Evolutionary conservation across 2,888 invertebrate genomes (phyloP).

Genomic region (Eristalis intricaria): DNA sequence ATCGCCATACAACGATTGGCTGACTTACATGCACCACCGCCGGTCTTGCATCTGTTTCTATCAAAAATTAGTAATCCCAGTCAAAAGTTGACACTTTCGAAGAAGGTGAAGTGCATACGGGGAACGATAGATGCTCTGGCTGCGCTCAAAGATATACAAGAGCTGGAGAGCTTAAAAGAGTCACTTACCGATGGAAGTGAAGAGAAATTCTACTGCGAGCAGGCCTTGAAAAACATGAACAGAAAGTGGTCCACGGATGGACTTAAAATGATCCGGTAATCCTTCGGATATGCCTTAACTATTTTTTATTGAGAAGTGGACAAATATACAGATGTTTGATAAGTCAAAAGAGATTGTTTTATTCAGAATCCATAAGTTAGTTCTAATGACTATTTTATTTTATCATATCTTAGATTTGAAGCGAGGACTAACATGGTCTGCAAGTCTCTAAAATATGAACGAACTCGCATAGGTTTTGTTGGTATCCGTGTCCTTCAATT

Average conservation of each 20-base stretch:
- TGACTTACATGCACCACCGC: conserved; percentile 78
- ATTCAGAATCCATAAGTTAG: too few species aligned
- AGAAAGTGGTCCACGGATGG: conserved; percentile 80
- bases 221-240: conserved; percentile 83
- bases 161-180: conserved; percentile 77
- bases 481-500: too few species aligned
- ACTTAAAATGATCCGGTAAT: conserved; percentile 76
- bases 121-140: conserved; percentile 79
- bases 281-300: neutral
- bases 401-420: too few species aligned
- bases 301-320: too few species aligned
- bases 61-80: conserved; percentile 78
- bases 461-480: too few species aligned
- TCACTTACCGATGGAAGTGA: conserved; percentile 82
- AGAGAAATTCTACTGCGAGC: conserved; percentile 88
- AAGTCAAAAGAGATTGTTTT: too few species aligned
- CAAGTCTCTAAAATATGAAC: too few species aligned
- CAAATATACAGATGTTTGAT: too few species aligned
- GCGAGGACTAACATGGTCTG: too few species aligned
- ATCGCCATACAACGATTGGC: conserved; percentile 77
- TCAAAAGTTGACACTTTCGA: conserved; percentile 77
- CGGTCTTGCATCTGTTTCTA: conserved; percentile 79
- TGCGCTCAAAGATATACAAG: conserved; percentile 78
- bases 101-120: conserved; percentile 78
- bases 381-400: too few species aligned